Evolutionary conservation across 64 coral and sea anemone genomes (phyloP), one percentile per base, ranked within the genome.

Genomic region (Montipora capricornis): DNA sequence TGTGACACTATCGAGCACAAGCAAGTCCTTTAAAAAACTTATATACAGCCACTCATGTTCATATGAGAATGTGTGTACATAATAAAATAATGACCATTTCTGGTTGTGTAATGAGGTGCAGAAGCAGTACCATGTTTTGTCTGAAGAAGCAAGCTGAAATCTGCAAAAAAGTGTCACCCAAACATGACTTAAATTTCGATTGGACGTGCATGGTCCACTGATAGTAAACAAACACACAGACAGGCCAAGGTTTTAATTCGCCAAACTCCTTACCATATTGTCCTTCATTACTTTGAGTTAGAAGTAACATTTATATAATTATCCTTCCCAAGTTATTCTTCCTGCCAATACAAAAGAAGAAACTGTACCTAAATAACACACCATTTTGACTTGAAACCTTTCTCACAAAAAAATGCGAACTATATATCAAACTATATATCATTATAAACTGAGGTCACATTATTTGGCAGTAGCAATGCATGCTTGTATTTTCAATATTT

Each of bases 151-250:
- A 73, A 29, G 22, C 16, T 73, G 69, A 73, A 73, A 73, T 22
- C 69, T 73, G 22, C 69, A 73, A 73, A 73, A 73, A 22, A 26
- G 69, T 73, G 69, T 73, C 69, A 20, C 19, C 69, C 69, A 73
- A 20, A 6, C 14, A 29, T 73, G 69, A 73, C 69, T 64, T 64
- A 26, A 26, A 26, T 26, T 26, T 26, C 60, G 13, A 64, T 13
- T 64, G 14, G 60, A 64, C 13, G 14, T 26, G 60, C 60, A 64
- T 64, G 60, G 69, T 73, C 69, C 69, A 73, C 69, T 24, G 69
- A 20, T 73, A 73, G 4, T 22, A 73, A 73, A 73, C 4, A 64
- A 64, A 64, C 14, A 64, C 60, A 64, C 60, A 64, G 60, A 64
- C 60, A 64, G 60, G 60, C 8, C 13, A 64, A 64, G 60, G 8